Conservation (phyloP, 2,113 vertebrate genomes). For the Misgurnus mizolepis region DNA sequence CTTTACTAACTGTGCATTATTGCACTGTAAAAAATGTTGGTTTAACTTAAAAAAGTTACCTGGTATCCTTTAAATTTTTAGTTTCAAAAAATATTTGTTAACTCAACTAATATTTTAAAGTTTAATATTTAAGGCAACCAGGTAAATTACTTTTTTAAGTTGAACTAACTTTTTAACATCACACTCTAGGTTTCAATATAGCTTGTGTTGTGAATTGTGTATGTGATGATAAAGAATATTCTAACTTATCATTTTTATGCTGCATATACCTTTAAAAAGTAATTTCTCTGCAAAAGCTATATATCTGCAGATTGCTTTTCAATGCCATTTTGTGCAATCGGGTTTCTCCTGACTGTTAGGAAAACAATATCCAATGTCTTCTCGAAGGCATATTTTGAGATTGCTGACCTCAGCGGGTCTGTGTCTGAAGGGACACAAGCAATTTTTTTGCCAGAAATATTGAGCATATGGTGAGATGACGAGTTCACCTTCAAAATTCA, state of each 20-base stretch:
- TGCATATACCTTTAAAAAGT: neutral
- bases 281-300: neutral
- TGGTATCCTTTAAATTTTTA: too few species aligned
- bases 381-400: neutral
- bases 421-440: conserved; percentile 14
- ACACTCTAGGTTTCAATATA: too few species aligned
- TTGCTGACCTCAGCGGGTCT: conserved; percentile 21
- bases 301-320: neutral
- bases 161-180: too few species aligned
- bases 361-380: conserved; percentile 17
- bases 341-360: conserved; percentile 14
- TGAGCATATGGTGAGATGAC: conserved; percentile 31
- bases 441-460: conserved; percentile 2
- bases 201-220: neutral
- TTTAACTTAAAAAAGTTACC: too few species aligned
- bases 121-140: too few species aligned
- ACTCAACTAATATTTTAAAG: too few species aligned
- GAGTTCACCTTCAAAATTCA: conserved; percentile 29
- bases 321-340: conserved; percentile 10
- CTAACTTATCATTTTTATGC: neutral
- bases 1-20: too few species aligned
- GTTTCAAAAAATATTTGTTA: too few species aligned
- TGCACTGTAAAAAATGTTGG: too few species aligned
- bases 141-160: too few species aligned
- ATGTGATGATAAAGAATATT: too few species aligned